phyloP scores from a whole-genome alignment of 1,140 invertebrate genomes.

The Dolichoris vasculosae region DNA sequence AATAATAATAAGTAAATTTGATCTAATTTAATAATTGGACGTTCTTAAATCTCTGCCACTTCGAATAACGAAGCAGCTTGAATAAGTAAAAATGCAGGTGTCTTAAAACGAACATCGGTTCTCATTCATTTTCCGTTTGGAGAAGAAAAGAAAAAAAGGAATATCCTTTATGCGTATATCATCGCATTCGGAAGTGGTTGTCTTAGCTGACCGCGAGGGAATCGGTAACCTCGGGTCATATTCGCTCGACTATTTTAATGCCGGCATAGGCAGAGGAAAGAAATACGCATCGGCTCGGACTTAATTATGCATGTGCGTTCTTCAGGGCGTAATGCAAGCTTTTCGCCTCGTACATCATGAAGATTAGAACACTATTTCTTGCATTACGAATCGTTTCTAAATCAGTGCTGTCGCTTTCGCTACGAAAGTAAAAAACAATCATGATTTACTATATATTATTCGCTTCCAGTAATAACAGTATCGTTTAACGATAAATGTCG shows the following conservation, averaged over 20 bases:
- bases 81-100: no score
- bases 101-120: neutral
- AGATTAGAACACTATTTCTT: constrained; percentile 37
- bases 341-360: constrained; percentile 33
- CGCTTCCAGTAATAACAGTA: neutral
- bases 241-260: neutral
- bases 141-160: neutral
- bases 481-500: neutral
- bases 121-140: neutral
- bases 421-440: neutral
- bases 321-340: neutral
- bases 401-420: neutral
- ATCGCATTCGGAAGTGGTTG: neutral
- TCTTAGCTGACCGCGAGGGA: neutral
- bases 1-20: no score
- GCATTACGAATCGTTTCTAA: neutral
- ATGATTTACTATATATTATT: constrained; percentile 21
- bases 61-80: no score
- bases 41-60: no score
- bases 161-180: neutral
- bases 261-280: neutral
- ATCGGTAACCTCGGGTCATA: constrained; percentile 27
- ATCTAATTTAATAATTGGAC: no score
- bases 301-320: constrained; percentile 23
- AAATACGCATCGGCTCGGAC: neutral